Conservation (phyloP, 2,888 invertebrate species). For the Brachypalpus laphriformis region DNA sequence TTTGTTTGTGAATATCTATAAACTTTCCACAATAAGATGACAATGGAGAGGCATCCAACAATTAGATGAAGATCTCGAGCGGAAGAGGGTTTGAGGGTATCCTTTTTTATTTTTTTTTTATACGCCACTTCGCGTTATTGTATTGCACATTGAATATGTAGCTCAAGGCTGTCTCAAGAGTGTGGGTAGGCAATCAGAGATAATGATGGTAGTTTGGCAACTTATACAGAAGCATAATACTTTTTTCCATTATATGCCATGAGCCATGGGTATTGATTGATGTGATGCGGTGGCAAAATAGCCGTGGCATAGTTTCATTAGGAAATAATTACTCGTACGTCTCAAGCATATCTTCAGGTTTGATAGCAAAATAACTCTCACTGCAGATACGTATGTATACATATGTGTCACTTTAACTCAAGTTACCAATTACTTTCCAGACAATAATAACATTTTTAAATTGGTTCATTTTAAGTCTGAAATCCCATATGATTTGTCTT, state of each 20-base stretch:
- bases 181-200: slow-evolving; percentile 30
- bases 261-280: slow-evolving; percentile 8
- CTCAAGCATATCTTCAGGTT: too few species aligned
- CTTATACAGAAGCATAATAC: slow-evolving; percentile 7
- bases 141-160: slow-evolving; percentile 45
- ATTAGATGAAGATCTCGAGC: slow-evolving; percentile 56
- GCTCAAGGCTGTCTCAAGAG: slow-evolving; percentile 45
- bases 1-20: slow-evolving; percentile 23
- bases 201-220: slow-evolving; percentile 41
- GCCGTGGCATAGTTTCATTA: slow-evolving; percentile 8
- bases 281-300: background rate
- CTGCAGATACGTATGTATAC: too few species aligned
- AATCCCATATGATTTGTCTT: too few species aligned
- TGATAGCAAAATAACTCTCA: too few species aligned
- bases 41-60: slow-evolving; percentile 51
- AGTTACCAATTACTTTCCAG: background rate
- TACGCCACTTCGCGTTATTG: slow-evolving; percentile 12
- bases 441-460: too few species aligned
- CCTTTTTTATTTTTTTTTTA: background rate
- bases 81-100: slow-evolving; percentile 21
- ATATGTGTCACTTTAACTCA: background rate
- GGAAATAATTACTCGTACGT: too few species aligned
- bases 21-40: slow-evolving; percentile 29
- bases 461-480: too few species aligned
- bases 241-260: background rate